Percentiles rank a stretch among this genome's conserved stretches.
These are phyloP conservation scores for Oreortyx pictus DNA, from an alignment of 2,797 vertebrate genomes.

Conservation along the genomic window DNA sequence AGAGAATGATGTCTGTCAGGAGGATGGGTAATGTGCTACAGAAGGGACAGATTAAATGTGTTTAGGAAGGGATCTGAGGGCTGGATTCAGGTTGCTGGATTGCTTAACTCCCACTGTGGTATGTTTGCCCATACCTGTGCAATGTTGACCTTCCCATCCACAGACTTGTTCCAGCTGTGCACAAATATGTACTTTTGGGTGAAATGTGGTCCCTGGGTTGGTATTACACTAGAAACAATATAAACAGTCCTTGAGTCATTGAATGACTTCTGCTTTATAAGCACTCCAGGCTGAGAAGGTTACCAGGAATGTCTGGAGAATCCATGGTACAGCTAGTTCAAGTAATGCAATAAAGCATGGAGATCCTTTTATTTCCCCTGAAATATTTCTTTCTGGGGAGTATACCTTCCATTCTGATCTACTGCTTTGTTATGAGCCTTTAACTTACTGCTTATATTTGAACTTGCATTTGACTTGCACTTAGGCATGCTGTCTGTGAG, in stretches of 20 bases:
- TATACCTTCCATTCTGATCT: neutral
- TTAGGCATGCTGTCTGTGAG: neutral
- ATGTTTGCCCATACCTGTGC: neutral
- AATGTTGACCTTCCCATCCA: neutral
- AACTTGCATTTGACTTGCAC: no score
- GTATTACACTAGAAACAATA: neutral
- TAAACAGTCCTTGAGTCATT: neutral
- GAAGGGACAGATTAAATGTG: neutral
- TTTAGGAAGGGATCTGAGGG: neutral
- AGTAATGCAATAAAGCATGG: neutral
- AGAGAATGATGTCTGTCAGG: neutral
- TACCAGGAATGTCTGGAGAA: neutral
- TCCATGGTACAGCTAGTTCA: neutral
- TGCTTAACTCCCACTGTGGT: neutral
- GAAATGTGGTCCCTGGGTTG: neutral
- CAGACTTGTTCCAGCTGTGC: neutral
- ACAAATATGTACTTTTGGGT: neutral
- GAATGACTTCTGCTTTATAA: neutral
- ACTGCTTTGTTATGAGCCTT: neutral
- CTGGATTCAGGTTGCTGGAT: neutral
- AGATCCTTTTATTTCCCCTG: neutral
- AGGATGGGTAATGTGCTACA: neutral
- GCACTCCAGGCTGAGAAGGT: no score
- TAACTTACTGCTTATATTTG: rapidly evolving
- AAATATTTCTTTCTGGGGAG: neutral